Evolutionary conservation across 1,140 invertebrate species (phyloP), one percentile per base, ranked within the genome.

Genomic region (Bombus sibiricus): DNA sequence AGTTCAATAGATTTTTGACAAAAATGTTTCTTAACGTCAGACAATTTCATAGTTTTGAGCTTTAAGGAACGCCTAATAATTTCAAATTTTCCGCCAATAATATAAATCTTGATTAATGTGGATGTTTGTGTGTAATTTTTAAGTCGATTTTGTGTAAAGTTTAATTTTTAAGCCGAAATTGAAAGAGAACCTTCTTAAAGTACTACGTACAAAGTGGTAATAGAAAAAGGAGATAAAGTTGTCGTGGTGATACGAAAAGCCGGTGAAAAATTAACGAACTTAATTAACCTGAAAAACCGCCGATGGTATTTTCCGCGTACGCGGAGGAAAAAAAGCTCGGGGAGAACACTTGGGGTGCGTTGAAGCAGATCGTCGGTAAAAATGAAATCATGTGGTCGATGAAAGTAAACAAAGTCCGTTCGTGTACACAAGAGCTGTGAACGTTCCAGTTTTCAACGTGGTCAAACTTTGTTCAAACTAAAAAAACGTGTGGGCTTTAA

Each of bases 381-480:
- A 82, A 64, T 75, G 81, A 82, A 82, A 64, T 82, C 71, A 43
- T 73, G 80, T 64, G 71, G 69, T 75, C 41, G 71, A 75, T 82
- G 71, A 47, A 47, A 74, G 71, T 82, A 82, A 82, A 82, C 57
- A 75, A 82, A 82, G 39, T 82, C 80, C 80, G 57, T 25, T n/a
- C 75, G 81, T 75, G 53, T 64, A 62, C 71, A 64, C 71, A 71
- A 28, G 41, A 75, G 39, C 81, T 39, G 53, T 34, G 71, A 75
- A 64, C 57, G 66, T 81, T 12, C 53, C 69, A 41, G 69, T 82
- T 82, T 66, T 73, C 37, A 62, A 41, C 37, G 47, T 62, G 80
- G 69, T 81, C 69, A 75, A 82, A 82, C 81, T 75, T 82, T 64
- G 69, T 82, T 75, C 57, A 34, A 74, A 64, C 57, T 75, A 43